Conservation (phyloP, 2,888 invertebrate genomes). For the Rhamphomyia laevipes region DNA sequence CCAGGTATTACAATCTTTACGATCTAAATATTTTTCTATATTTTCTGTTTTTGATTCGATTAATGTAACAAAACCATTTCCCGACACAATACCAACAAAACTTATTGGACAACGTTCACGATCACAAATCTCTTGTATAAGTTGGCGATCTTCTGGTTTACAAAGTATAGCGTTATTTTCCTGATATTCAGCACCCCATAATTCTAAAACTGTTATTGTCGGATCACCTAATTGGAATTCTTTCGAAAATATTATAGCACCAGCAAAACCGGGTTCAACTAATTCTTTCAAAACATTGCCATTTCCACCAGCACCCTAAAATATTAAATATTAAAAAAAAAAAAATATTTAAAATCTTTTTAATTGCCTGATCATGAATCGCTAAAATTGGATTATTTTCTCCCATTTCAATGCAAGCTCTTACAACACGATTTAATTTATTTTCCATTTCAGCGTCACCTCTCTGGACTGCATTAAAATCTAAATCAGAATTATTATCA, state of each 20-base stretch:
- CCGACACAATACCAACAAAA: constrained; percentile 86
- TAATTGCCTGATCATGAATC: constrained; percentile 76
- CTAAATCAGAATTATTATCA: constrained; percentile 69
- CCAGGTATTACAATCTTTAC: constrained; percentile 30
- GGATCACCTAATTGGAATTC: constrained; percentile 88
- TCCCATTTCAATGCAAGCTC: constrained; percentile 79
- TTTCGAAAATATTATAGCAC: constrained; percentile 79
- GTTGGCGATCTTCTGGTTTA: constrained; percentile 46
- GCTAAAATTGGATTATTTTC: constrained; percentile 77
- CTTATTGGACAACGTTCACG: constrained; percentile 88
- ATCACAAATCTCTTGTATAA: constrained; percentile 61
- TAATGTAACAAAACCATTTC: constrained; percentile 64
- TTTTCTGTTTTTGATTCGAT: constrained; percentile 46
- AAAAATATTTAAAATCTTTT: not conserved
- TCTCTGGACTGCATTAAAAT: constrained; percentile 91
- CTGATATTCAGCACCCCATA: constrained; percentile 99
- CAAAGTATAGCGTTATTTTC: constrained; percentile 89
- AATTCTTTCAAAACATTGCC: constrained; percentile 95
- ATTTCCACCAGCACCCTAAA: constrained; percentile 90
- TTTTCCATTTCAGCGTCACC: constrained; percentile 98
- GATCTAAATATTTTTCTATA: constrained; percentile 35
- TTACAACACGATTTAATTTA: constrained; percentile 84
- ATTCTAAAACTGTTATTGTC: constrained; percentile 80
- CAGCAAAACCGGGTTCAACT: constrained; percentile 71
- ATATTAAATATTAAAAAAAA: not conserved